These are phyloP conservation scores for Psix sp. DNA, from an alignment of 1,140 invertebrate genomes.

Conservation along the genomic window DNA sequence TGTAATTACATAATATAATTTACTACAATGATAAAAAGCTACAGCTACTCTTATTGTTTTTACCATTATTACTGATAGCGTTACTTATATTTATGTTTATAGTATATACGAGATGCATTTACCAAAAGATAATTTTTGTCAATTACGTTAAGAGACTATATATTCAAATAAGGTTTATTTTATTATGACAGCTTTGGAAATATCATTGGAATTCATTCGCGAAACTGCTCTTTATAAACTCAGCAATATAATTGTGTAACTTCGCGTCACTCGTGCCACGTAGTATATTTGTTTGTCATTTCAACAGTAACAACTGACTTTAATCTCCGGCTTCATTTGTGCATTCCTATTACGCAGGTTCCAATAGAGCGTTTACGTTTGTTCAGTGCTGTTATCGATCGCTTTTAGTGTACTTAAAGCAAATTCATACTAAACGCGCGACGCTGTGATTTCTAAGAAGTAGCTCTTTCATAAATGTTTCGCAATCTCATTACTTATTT, in stretches of 20 bases:
- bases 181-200: constrained; percentile 19
- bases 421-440: constrained; percentile 23
- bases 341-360: constrained; percentile 21
- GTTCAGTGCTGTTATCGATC: constrained; percentile 33
- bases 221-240: constrained; percentile 16
- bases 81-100: no score
- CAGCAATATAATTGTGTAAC: constrained; percentile 26
- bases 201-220: constrained; percentile 35
- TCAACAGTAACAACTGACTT: constrained; percentile 35
- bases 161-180: no score
- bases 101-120: no score
- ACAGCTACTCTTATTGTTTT: no score
- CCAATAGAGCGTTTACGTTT: constrained; percentile 44
- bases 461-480: background rate
- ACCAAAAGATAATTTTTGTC: no score
- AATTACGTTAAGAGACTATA: no score
- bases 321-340: constrained; percentile 43
- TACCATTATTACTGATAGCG: no score
- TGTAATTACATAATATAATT: no score
- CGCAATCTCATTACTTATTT: no score
- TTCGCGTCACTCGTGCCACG: constrained; percentile 14
- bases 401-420: constrained; percentile 21
- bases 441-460: constrained; percentile 22
- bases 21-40: no score
- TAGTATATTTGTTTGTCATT: constrained; percentile 33